A percentile compares a stretch with the other conserved stretches of the same genome.
Evolutionary conservation across 2,797 vertebrate species (phyloP).

Genomic region (Cheracebus regulus): DNA sequence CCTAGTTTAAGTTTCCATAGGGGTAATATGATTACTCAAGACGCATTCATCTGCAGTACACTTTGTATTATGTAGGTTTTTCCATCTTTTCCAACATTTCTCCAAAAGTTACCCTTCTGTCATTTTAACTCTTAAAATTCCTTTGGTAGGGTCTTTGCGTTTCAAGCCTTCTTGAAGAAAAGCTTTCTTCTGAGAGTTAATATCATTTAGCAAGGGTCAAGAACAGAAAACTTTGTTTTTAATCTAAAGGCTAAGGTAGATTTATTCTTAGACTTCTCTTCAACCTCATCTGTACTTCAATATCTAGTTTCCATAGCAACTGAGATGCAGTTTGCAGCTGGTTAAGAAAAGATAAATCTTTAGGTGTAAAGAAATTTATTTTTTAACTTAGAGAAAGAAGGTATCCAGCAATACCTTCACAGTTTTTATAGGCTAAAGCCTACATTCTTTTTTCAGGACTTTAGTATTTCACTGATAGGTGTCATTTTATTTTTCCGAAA

Average conservation of each 20-base stretch:
- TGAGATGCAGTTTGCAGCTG: background rate
- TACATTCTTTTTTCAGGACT: background rate
- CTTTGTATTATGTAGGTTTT: conserved; percentile 13
- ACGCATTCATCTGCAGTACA: background rate
- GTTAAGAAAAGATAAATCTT: conserved; percentile 47
- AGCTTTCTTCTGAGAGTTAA: background rate
- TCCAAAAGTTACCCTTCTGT: background rate
- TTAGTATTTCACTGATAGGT: background rate
- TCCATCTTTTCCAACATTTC: background rate
- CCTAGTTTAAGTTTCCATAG: background rate
- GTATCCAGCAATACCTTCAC: background rate
- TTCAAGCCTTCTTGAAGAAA: background rate
- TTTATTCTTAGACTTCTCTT: conserved; percentile 57
- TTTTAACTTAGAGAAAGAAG: conserved; percentile 29
- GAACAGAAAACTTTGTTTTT: background rate
- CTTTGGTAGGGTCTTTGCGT: background rate
- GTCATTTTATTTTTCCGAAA: background rate
- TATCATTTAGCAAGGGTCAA: background rate
- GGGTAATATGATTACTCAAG: background rate
- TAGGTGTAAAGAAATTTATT: conserved; percentile 49
- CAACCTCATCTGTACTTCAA: conserved; percentile 24
- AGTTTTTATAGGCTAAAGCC: background rate
- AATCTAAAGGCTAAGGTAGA: background rate
- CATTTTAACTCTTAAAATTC: background rate
- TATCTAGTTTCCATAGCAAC: conserved; percentile 67